phyloP scores from a whole-genome alignment of 2,888 invertebrate species.

The Phengaris arion region DNA sequence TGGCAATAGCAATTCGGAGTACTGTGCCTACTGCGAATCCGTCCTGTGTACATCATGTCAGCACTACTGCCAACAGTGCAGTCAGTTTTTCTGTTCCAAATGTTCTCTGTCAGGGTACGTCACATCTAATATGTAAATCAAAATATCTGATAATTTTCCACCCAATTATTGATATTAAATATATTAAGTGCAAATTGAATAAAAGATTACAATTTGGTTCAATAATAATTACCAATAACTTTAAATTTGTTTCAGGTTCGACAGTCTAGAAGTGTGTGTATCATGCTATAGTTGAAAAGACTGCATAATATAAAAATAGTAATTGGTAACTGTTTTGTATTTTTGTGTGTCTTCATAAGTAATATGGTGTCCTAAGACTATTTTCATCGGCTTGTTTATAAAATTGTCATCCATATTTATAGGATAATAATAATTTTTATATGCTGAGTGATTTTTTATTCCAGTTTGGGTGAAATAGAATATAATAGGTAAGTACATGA shows the following conservation, averaged over 20 bases:
- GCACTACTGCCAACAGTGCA: conserved; percentile 51
- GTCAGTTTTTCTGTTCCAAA: conserved; percentile 49
- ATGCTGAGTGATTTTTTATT: too few relatives aligned
- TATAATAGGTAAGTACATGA: too few relatives aligned
- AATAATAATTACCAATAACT: neutral
- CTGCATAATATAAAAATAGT: neutral
- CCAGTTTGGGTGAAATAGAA: too few relatives aligned
- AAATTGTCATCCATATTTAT: too few relatives aligned
- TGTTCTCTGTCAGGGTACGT: conserved; percentile 59
- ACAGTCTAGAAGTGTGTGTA: conserved; percentile 59
- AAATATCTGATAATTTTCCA: conserved; percentile 11
- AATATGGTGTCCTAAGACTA: neutral
- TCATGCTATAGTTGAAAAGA: conserved; percentile 60
- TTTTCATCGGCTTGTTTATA: too few relatives aligned
- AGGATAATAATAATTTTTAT: too few relatives aligned
- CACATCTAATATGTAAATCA: neutral
- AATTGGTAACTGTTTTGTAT: neutral
- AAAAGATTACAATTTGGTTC: too few relatives aligned
- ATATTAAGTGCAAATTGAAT: too few relatives aligned
- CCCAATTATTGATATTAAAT: too few relatives aligned
- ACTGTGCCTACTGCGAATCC: conserved; percentile 9
- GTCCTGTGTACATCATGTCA: conserved; percentile 53
- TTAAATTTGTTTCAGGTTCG: conserved; percentile 56
- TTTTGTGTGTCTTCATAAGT: neutral
- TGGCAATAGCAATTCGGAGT: conserved; percentile 13